Conservation (phyloP, 2,113 vertebrate genomes). For the Xyliphius kryptos region DNA sequence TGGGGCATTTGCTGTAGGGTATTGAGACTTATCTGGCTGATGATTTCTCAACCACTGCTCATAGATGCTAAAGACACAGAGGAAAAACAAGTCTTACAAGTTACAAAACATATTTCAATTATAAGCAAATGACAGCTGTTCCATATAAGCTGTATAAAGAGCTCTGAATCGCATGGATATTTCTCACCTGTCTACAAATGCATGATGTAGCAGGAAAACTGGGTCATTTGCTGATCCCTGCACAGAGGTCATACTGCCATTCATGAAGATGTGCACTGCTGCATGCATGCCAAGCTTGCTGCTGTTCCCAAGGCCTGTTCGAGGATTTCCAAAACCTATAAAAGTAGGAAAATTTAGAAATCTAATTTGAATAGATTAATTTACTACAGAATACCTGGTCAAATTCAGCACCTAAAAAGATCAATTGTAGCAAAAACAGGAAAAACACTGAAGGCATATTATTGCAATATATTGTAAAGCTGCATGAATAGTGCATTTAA, state of each 20-base stretch:
- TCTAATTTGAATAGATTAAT: too few relatives aligned
- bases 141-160: not conserved
- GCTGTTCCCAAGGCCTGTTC: slow-evolving; percentile 70
- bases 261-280: slow-evolving; percentile 87
- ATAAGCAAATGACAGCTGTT: not conserved
- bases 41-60: slow-evolving; percentile 87
- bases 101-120: slow-evolving; percentile 6
- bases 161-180: too few relatives aligned
- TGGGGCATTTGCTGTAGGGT: slow-evolving; percentile 80
- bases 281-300: slow-evolving; percentile 82
- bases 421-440: too few relatives aligned
- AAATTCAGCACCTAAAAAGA: too few relatives aligned
- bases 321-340: slow-evolving; percentile 80
- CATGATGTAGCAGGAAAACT: slow-evolving; percentile 85
- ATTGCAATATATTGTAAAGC: too few relatives aligned
- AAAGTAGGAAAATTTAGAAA: too few relatives aligned
- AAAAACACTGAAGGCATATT: too few relatives aligned
- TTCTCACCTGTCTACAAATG: slow-evolving; percentile 89
- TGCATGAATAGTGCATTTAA: too few relatives aligned
- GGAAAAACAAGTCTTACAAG: not conserved
- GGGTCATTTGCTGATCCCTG: slow-evolving; percentile 93
- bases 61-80: slow-evolving; percentile 78
- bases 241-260: slow-evolving; percentile 90
- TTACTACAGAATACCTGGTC: too few relatives aligned
- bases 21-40: slow-evolving; percentile 66